Conservation (phyloP, 2,797 vertebrate genomes). For the Manis pentadactyla region DNA sequence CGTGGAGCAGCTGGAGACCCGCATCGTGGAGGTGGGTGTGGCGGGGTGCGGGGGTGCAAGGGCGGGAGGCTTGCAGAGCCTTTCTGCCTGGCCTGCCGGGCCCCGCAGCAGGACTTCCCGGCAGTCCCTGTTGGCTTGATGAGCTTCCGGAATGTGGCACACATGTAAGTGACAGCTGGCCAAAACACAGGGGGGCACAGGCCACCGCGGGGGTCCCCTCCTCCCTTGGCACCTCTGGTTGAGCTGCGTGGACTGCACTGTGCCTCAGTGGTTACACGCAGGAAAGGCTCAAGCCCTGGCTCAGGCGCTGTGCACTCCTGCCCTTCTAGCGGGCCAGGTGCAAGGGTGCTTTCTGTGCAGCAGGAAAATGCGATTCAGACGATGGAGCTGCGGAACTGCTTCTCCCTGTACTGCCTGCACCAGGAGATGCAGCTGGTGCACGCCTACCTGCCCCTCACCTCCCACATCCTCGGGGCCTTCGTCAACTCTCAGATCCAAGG, state of each 20-base stretch:
- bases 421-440: conserved; percentile 99
- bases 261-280: background rate
- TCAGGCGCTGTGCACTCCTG: background rate
- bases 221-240: too few relatives aligned
- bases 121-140: too few relatives aligned
- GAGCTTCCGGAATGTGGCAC: too few relatives aligned
- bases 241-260: too few relatives aligned
- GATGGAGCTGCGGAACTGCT: conserved; percentile 98
- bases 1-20: conserved; percentile 96
- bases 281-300: background rate
- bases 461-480: conserved; percentile 95
- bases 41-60: background rate
- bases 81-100: too few relatives aligned
- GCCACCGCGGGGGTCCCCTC: too few relatives aligned
- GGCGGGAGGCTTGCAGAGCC: background rate
- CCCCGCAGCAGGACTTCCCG: too few relatives aligned
- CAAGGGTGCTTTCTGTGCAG: conserved; percentile 82
- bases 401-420: conserved; percentile 97
- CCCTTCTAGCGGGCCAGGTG: accelerated
- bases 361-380: conserved; percentile 97
- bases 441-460: conserved; percentile 95
- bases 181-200: too few relatives aligned
- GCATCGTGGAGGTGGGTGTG: conserved; percentile 93
- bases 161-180: too few relatives aligned
- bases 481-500: conserved; percentile 98